phyloP scores from a whole-genome alignment of 2,797 vertebrate genomes.

The Chelon labrosus region DNA sequence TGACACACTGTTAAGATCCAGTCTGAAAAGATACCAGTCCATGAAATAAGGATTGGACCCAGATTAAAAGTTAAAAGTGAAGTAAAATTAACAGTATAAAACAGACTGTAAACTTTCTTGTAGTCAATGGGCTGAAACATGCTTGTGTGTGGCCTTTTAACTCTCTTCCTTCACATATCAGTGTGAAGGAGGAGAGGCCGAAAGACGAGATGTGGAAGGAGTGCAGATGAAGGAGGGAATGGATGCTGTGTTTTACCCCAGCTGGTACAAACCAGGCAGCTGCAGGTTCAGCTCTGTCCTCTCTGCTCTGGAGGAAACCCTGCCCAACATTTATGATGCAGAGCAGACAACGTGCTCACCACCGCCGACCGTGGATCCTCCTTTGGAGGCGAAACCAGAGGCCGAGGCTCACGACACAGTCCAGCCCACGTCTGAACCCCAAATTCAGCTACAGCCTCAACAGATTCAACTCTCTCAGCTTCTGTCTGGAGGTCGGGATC shows the following conservation, averaged over 20 bases:
- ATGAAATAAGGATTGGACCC: no score
- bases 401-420: no score
- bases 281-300: conserved; percentile 1
- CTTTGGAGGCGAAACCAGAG: not conserved
- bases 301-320: conserved; percentile 3
- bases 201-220: conserved; percentile 17
- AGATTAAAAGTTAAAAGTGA: no score
- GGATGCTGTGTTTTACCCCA: conserved; percentile 50
- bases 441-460: not conserved
- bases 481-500: not conserved
- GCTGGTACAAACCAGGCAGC: conserved; percentile 54
- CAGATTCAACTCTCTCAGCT: not conserved
- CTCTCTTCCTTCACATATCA: conserved; percentile 41
- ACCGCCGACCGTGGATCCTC: not conserved
- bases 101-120: not conserved
- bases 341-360: conserved; percentile 11
- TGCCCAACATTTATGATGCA: not conserved
- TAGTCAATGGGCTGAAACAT: not conserved
- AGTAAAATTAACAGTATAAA: not conserved
- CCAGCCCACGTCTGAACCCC: not conserved
- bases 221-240: conserved; percentile 27
- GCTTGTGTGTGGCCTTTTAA: not conserved
- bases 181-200: conserved; percentile 25
- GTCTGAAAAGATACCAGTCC: no score
- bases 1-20: no score